These are phyloP conservation scores for Papilio machaon DNA, from an alignment of 1,140 invertebrate species.

Conservation along the genomic window DNA sequence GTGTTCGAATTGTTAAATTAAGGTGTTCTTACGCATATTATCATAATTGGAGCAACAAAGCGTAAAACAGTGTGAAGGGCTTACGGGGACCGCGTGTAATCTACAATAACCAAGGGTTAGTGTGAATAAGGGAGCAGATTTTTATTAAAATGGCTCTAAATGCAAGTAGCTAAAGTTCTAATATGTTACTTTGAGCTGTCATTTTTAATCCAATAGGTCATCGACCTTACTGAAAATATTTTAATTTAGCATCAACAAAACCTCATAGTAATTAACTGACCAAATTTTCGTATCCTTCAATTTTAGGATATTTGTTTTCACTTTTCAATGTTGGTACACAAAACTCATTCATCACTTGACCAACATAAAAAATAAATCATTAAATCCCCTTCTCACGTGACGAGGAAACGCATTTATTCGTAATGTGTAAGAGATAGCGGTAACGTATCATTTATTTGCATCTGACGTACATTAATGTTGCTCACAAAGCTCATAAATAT, in stretches of 20 bases:
- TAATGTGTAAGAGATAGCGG: conserved; percentile 7
- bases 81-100: conserved; percentile 51
- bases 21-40: conserved; percentile 60
- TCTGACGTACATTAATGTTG: conserved; percentile 15
- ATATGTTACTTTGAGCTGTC: background rate
- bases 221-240: conserved; percentile 47
- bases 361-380: conserved; percentile 1
- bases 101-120: conserved; percentile 57
- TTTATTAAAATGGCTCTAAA: background rate
- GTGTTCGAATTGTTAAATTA: conserved; percentile 53
- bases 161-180: conserved; percentile 3
- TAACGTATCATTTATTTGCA: conserved; percentile 10
- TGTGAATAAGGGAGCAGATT: conserved; percentile 28
- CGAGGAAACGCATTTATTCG: background rate
- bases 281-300: no score
- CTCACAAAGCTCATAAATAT: conserved; percentile 23
- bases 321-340: background rate
- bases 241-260: conserved; percentile 39
- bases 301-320: background rate
- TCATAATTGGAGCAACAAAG: conserved; percentile 65
- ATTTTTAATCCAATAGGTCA: conserved; percentile 41
- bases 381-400: background rate
- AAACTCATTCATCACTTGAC: background rate
- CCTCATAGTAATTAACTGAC: no score
- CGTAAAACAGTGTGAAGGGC: conserved; percentile 59